A percentile compares a stretch with the other conserved stretches of the same genome.
phyloP scores from a whole-genome alignment of 2,888 invertebrate genomes.

The Halocaridina rubra region DNA sequence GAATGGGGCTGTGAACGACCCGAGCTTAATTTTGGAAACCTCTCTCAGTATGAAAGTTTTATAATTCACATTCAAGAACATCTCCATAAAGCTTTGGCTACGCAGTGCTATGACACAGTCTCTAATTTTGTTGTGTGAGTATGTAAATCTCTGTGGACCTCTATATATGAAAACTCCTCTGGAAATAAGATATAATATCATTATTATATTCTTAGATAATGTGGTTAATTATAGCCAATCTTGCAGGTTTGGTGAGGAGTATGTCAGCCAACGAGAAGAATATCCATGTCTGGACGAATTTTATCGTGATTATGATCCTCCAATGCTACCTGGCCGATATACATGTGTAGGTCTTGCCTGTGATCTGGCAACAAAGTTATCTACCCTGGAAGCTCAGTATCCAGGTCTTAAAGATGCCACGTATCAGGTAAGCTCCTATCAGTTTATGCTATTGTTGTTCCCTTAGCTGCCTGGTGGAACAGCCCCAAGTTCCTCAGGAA shows the following conservation, averaged over 20 bases:
- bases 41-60: conserved; percentile 9
- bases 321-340: conserved; percentile 81
- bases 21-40: conserved; percentile 23
- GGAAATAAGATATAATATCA: no score
- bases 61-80: neutral
- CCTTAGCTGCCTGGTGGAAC: no score
- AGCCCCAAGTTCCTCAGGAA: no score
- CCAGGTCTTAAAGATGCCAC: conserved; percentile 77
- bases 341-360: conserved; percentile 91
- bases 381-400: conserved; percentile 75
- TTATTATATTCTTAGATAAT: no score
- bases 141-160: no score
- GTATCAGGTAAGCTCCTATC: conserved; percentile 67
- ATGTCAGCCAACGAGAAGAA: conserved; percentile 74
- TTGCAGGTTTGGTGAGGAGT: conserved; percentile 73
- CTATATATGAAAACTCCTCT: no score
- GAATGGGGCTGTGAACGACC: conserved; percentile 73
- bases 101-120: conserved; percentile 90
- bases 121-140: conserved; percentile 80
- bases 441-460: no score
- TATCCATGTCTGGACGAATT: conserved; percentile 77
- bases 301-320: conserved; percentile 82
- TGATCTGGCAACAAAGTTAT: conserved; percentile 79
- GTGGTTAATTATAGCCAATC: neutral
- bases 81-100: conserved; percentile 82